These are phyloP conservation scores for Corydoras maculifer DNA, from an alignment of 2,113 vertebrate genomes.

Conservation along the genomic window DNA sequence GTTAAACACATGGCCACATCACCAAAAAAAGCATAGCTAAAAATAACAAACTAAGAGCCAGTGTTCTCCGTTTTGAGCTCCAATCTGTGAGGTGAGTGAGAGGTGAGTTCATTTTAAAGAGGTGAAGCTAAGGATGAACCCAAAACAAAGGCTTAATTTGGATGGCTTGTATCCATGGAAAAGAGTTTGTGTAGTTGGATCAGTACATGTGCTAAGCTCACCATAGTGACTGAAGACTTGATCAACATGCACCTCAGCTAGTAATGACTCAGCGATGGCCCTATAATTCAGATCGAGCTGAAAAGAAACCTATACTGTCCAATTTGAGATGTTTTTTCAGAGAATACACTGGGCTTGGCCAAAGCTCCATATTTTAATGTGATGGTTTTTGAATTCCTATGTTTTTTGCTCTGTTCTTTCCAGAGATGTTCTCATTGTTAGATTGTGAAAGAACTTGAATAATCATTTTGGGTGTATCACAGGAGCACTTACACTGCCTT, in stretches of 20 bases:
- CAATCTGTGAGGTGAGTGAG: not conserved
- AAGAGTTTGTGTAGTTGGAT: constrained; percentile 26
- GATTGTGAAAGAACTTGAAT: constrained; percentile 25
- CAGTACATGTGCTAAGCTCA: constrained; percentile 24
- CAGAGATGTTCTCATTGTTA: constrained; percentile 28
- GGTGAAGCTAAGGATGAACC: constrained; percentile 6
- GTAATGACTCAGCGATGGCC: constrained; percentile 31
- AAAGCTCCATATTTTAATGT: constrained; percentile 14
- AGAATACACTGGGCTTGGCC: constrained; percentile 28
- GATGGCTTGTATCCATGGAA: constrained; percentile 24
- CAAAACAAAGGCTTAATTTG: constrained; percentile 13
- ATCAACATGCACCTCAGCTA: constrained; percentile 33
- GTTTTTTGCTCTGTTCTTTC: constrained; percentile 17
- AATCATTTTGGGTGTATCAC: constrained; percentile 13
- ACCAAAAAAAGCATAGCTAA: not conserved
- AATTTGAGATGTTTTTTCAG: constrained; percentile 30
- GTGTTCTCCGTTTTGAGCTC: not conserved
- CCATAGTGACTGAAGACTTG: constrained; percentile 34
- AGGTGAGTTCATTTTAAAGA: constrained; percentile 1
- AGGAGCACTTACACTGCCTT: constrained; percentile 2
- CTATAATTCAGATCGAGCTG: constrained; percentile 37
- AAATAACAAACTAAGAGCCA: not conserved
- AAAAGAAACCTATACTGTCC: constrained; percentile 30
- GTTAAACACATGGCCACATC: no score
- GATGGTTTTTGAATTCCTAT: constrained; percentile 7